Percentiles rank a stretch among this genome's conserved stretches.
Evolutionary conservation across 2,888 invertebrate genomes (phyloP).

Genomic region (Caenorhabditis panamensis): DNA sequence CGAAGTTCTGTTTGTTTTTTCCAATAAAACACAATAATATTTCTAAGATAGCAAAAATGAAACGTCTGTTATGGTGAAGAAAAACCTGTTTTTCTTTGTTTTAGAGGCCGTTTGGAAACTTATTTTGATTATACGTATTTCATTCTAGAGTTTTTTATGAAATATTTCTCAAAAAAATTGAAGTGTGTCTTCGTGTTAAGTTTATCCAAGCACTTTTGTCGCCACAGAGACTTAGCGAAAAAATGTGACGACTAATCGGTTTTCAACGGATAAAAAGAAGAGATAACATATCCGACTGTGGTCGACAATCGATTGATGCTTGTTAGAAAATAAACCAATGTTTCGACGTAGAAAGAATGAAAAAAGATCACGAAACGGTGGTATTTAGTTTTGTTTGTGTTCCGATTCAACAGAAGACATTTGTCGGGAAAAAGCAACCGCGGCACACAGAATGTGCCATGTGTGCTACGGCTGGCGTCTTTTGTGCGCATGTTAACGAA

Average conservation of each 20-base stretch:
- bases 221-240: not conserved
- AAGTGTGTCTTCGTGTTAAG: too few relatives aligned
- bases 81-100: constrained; percentile 21
- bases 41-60: too few relatives aligned
- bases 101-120: not conserved
- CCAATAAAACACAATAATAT: too few relatives aligned
- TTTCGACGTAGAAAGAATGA: constrained; percentile 34
- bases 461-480: constrained; percentile 1
- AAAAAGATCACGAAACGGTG: constrained; percentile 11
- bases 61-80: not conserved
- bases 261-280: not conserved
- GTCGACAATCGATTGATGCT: not conserved
- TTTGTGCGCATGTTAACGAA: constrained; percentile 22
- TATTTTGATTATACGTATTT: not conserved
- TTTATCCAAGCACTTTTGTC: too few relatives aligned
- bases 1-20: too few relatives aligned
- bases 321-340: not conserved
- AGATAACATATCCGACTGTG: not conserved
- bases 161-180: too few relatives aligned
- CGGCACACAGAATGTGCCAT: constrained; percentile 12
- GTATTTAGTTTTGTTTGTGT: constrained; percentile 35
- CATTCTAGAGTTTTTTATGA: too few relatives aligned
- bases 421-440: not conserved
- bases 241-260: not conserved
- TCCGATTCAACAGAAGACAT: constrained; percentile 13